Evolutionary conservation across 2,797 vertebrate genomes (phyloP).

Genomic region (Karalla daura): DNA sequence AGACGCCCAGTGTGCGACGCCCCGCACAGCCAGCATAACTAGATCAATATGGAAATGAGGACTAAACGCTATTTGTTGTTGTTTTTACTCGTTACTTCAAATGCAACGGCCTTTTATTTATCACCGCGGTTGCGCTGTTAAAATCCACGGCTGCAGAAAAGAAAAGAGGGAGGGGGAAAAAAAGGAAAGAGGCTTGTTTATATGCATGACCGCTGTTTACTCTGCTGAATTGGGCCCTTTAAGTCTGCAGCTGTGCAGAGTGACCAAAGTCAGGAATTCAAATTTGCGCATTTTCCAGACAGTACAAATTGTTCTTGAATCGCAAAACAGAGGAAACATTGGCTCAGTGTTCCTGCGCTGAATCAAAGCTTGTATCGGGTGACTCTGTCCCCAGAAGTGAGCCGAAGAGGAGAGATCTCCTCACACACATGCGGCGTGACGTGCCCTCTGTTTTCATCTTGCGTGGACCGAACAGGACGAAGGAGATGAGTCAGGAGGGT

Average conservation of each 20-base stretch:
- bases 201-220: conserved; percentile 68
- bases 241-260: conserved; percentile 76
- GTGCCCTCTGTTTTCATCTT: background rate
- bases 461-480: conserved; percentile 3
- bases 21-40: conserved; percentile 36
- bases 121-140: conserved; percentile 43
- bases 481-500: no score
- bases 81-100: conserved; percentile 53
- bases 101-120: conserved; percentile 50
- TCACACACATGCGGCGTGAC: conserved; percentile 8
- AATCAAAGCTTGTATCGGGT: conserved; percentile 40
- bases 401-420: conserved; percentile 27
- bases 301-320: conserved; percentile 77
- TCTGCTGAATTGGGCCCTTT: conserved; percentile 62
- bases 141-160: conserved; percentile 28
- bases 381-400: conserved; percentile 52
- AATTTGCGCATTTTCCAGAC: conserved; percentile 68
- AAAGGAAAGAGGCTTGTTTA: conserved; percentile 59
- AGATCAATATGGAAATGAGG: conserved; percentile 43
- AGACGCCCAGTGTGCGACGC: conserved; percentile 53
- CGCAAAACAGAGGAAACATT: conserved; percentile 61
- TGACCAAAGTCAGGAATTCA: conserved; percentile 75
- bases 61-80: conserved; percentile 44
- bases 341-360: conserved; percentile 48
- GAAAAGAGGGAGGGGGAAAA: background rate